These are phyloP conservation scores for Onthophagus sagittarius DNA, from an alignment of 2,888 invertebrate genomes.

Conservation along the genomic window DNA sequence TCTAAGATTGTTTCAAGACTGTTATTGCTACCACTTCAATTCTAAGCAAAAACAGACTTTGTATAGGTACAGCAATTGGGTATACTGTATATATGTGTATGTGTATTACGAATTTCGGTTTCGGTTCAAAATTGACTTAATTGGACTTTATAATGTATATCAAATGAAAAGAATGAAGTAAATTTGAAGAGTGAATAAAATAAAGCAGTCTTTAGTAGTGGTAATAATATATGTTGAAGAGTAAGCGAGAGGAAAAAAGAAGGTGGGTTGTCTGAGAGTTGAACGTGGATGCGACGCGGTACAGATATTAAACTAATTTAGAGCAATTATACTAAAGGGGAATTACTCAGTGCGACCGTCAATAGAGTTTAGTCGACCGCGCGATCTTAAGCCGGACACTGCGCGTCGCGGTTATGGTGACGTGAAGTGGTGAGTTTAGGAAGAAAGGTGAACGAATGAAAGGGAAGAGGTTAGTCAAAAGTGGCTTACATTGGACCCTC, in stretches of 20 bases:
- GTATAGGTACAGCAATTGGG: no score
- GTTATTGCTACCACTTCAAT: no score
- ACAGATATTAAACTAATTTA: slow-evolving; percentile 5
- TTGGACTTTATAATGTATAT: no score
- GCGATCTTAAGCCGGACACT: not conserved
- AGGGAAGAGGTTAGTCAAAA: slow-evolving; percentile 3
- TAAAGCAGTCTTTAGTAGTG: no score
- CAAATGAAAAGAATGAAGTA: not conserved
- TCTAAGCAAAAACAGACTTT: no score
- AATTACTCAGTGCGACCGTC: not conserved
- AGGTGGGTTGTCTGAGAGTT: not conserved
- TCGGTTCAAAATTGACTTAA: no score
- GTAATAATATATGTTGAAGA: not conserved
- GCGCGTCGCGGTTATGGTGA: not conserved
- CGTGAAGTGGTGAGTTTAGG: not conserved
- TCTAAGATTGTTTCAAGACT: no score
- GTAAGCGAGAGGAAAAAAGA: not conserved
- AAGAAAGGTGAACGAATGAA: slow-evolving; percentile 1
- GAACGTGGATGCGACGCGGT: not conserved
- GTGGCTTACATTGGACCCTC: not conserved
- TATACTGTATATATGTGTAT: no score
- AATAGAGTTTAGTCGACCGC: not conserved
- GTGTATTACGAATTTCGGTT: no score
- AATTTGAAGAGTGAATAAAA: not conserved
- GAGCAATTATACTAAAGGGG: slow-evolving; percentile 9